Evolutionary conservation across 2,797 vertebrate species (phyloP), one percentile per base, ranked within the genome.

Genomic region (Anniella stebbinsi): DNA sequence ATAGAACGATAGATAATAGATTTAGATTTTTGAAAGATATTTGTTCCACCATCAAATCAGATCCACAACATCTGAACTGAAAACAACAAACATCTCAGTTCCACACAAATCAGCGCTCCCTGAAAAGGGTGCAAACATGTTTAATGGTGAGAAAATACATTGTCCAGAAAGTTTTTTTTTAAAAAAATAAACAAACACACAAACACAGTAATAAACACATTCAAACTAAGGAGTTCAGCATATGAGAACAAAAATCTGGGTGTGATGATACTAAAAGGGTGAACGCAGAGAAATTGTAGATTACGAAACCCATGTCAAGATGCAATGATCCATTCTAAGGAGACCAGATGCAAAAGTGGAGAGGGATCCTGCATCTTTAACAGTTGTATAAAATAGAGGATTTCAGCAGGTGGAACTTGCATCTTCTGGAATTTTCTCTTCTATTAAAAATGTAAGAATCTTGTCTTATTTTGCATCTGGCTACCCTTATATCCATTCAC

Each of bases 71-170:
- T 86, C 60, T 75, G 72, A 38, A 25, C 41, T 41, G 11, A 87
- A 28, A 63, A 33, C 17, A 77, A 23, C 38, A 48, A 77, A 18
- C 51, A 63, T 28, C 75, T 28, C 41, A 77, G 15, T 36, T 36
- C 54, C 18, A 63, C 9, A 10, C 8, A 63, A 33, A 70, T 33
- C 25, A 76, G 7, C 33, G 36, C 38, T 63, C 11, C 82, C 63
- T 85, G 51, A 82, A 57, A 38, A 60, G 78, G 80, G 57, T 84
- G 85, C 89, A 36, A 80, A 90, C 92, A 33, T 33, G 15, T 96
- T 91, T 91, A 90, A 93, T 87, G 91, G 69, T 93, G 86, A 92
- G 76, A 77, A 48, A 92, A 92, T 94, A 95, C 92, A 94, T 86
- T 94, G 92, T 91, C 89, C 87, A 88, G 90, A 94, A 94, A 93